phyloP scores from a whole-genome alignment of 2,888 invertebrate genomes.

The Lasius fuliginosus region DNA sequence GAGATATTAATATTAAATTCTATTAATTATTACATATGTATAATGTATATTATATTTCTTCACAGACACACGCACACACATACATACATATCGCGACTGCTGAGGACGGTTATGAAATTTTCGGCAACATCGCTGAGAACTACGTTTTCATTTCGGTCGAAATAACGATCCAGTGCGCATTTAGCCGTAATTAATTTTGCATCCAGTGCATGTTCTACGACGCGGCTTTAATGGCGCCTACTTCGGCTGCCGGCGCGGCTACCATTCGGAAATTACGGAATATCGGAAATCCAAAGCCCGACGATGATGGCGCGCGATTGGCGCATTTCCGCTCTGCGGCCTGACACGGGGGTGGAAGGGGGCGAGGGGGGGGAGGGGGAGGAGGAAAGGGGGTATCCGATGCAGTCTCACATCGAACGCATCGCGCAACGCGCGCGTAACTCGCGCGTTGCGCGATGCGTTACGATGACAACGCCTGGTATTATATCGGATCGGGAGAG shows the following conservation, averaged over 20 bases:
- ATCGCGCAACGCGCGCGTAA: constrained; percentile 19
- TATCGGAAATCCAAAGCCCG: constrained; percentile 73
- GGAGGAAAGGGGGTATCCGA: constrained; percentile 36
- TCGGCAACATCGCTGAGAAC: constrained; percentile 15
- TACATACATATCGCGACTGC: neutral
- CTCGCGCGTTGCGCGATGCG: constrained; percentile 45
- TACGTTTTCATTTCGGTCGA: constrained; percentile 46
- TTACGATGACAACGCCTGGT: constrained; percentile 51
- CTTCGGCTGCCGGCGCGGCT: constrained; percentile 53
- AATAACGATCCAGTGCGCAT: constrained; percentile 50
- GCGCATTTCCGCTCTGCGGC: constrained; percentile 71
- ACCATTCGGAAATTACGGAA: constrained; percentile 72
- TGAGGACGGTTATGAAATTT: constrained; percentile 30
- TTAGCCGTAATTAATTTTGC: constrained; percentile 69
- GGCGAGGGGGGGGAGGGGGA: neutral
- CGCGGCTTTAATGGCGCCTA: constrained; percentile 67
- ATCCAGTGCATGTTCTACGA: constrained; percentile 61
- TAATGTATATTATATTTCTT: neutral
- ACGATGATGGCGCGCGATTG: constrained; percentile 73
- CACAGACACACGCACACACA: neutral
- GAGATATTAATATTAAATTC: neutral
- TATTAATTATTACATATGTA: neutral
- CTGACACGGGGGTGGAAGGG: constrained; percentile 13
- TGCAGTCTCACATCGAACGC: constrained; percentile 49
- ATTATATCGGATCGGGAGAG: constrained; percentile 14